phyloP scores from a whole-genome alignment of 2,113 vertebrate genomes.

The Chloebia gouldiae region DNA sequence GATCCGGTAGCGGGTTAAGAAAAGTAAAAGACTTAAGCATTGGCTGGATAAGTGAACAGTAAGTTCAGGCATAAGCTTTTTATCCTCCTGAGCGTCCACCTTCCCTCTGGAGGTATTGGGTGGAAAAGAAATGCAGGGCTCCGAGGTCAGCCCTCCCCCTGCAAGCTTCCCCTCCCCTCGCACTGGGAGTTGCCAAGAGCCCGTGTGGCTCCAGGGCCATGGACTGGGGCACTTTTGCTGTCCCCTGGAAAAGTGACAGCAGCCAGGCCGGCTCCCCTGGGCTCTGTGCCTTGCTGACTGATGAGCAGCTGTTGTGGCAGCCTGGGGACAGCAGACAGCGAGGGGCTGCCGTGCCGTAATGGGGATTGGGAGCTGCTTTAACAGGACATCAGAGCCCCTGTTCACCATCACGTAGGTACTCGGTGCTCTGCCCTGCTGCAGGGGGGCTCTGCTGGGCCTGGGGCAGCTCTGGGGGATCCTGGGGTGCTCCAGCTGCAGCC shows the following conservation, averaged over 20 bases:
- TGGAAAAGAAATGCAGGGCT: constrained; percentile 1
- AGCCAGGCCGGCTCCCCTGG: neutral
- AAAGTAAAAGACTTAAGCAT: neutral
- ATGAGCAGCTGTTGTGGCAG: neutral
- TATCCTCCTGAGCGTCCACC: constrained; percentile 35
- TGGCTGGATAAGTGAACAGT: constrained; percentile 11
- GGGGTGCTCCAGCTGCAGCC: neutral
- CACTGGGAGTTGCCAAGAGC: neutral
- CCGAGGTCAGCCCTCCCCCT: neutral
- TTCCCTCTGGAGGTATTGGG: constrained; percentile 33
- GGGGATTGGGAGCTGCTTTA: constrained; percentile 89
- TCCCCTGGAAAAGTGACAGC: neutral
- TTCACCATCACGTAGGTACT: constrained; percentile 84
- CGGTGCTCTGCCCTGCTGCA: neutral
- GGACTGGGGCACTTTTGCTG: neutral
- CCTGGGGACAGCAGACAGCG: neutral
- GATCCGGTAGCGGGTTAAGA: neutral
- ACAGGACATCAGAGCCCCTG: constrained; percentile 81
- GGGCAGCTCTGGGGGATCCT: neutral
- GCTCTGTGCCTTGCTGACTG: neutral
- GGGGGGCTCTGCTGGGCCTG: accelerated
- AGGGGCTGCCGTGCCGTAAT: constrained; percentile 44
- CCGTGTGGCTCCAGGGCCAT: neutral
- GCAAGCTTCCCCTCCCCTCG: constrained; percentile 6
- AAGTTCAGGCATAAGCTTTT: constrained; percentile 30